A percentile compares a stretch with the other conserved stretches of the same genome.
Evolutionary conservation across 2,113 vertebrate genomes (phyloP).

Genomic region (Speoplatyrhinus poulsoni): DNA sequence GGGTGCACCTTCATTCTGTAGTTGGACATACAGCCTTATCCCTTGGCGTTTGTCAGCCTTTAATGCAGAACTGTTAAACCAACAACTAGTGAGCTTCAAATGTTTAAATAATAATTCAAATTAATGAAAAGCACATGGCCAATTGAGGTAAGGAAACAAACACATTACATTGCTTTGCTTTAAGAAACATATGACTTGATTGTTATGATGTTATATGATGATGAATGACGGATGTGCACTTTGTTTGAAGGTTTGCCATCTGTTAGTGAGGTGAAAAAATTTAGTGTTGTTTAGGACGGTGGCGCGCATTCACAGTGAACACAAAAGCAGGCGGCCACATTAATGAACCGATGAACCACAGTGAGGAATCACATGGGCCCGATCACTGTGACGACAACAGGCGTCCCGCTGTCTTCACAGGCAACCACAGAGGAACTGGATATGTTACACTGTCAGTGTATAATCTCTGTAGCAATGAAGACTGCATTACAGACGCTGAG

Average conservation of each 20-base stretch:
- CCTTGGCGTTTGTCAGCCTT: no score
- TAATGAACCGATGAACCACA: conserved; percentile 20
- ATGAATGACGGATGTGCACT: neutral
- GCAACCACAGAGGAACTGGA: conserved; percentile 1
- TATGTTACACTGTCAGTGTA: conserved; percentile 4
- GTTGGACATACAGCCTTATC: no score
- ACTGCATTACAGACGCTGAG: conserved; percentile 5
- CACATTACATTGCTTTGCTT: neutral
- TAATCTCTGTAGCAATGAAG: neutral
- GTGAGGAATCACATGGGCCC: neutral
- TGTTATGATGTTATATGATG: conserved; percentile 17
- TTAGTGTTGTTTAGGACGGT: conserved; percentile 26
- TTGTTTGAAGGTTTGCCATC: conserved; percentile 42
- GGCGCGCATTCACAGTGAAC: conserved; percentile 23
- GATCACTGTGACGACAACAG: neutral
- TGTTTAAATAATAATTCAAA: no score
- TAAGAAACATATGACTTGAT: no score
- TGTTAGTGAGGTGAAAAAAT: conserved; percentile 69
- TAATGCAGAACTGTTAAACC: no score
- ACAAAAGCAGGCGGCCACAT: conserved; percentile 8
- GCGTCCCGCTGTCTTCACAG: conserved; percentile 3
- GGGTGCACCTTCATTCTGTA: no score
- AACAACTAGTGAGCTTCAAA: no score
- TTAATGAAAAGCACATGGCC: no score
- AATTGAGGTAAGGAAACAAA: neutral